Conservation (phyloP, 1,140 invertebrate genomes). For the Drosophila rufa region DNA sequence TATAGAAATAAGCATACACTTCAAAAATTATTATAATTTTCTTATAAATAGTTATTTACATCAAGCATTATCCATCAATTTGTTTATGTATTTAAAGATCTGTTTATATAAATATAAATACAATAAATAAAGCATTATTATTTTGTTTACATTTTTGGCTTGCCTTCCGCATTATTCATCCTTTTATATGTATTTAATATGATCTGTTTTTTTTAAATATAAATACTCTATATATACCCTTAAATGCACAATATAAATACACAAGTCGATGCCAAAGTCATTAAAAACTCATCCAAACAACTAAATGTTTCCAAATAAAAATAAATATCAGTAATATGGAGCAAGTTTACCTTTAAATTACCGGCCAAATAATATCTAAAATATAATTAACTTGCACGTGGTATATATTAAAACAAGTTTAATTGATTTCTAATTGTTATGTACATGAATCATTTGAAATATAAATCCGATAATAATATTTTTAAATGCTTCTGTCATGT, state of each 20-base stretch:
- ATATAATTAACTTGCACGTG: background rate
- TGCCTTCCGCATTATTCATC: background rate
- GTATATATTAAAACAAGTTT: background rate
- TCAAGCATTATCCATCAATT: fast-evolving
- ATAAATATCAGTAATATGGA: background rate
- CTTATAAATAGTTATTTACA: background rate
- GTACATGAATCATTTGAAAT: background rate
- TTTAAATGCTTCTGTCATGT: background rate
- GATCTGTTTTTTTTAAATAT: no score
- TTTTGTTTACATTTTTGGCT: background rate
- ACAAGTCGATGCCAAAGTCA: background rate
- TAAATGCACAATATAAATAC: background rate
- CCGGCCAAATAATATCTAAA: background rate
- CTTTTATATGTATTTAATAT: background rate
- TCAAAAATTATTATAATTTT: no score
- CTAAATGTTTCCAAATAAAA: background rate
- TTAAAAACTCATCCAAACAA: background rate
- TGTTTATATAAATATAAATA: background rate
- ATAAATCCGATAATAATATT: background rate
- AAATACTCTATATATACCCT: background rate
- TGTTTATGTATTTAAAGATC: background rate
- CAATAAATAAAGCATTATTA: no score
- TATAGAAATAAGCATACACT: background rate
- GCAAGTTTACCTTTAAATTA: background rate
- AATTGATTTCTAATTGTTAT: background rate